Percentiles rank a stretch among this genome's conserved stretches.
phyloP scores from a whole-genome alignment of 2,797 vertebrate species.

The Ctenopoma kingsleyae region DNA sequence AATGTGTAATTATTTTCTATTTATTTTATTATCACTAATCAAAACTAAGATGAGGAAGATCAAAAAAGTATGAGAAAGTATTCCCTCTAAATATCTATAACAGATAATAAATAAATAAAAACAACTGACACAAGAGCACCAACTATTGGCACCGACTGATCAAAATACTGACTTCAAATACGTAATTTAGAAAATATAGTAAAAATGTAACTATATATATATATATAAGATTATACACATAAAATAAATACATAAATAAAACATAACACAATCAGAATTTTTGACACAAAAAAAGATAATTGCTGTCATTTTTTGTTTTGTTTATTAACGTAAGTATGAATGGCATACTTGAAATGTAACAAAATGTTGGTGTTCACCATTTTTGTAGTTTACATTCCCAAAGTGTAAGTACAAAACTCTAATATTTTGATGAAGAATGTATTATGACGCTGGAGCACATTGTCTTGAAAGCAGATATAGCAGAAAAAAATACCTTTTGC shows the following conservation, averaged over 20 bases:
- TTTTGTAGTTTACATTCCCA: constrained; percentile 72
- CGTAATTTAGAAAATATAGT: too few relatives aligned
- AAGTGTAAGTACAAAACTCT: constrained; percentile 64
- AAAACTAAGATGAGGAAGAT: too few relatives aligned
- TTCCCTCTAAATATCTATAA: neutral
- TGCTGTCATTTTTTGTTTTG: constrained; percentile 55
- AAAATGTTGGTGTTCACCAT: constrained; percentile 66
- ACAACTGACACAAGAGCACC: too few relatives aligned
- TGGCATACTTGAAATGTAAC: constrained; percentile 77
- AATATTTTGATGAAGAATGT: constrained; percentile 54
- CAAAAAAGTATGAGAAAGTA: neutral
- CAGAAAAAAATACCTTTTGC: constrained; percentile 36
- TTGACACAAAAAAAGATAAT: constrained; percentile 7
- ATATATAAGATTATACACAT: too few relatives aligned
- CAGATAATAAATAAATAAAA: neutral
- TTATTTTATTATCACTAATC: too few relatives aligned
- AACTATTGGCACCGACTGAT: too few relatives aligned
- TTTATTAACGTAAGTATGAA: constrained; percentile 80
- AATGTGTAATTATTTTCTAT: too few relatives aligned
- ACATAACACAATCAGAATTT: neutral
- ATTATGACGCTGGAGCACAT: constrained; percentile 53
- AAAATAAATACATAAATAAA: neutral
- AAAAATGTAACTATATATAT: too few relatives aligned
- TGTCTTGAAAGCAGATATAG: constrained; percentile 59
- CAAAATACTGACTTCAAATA: too few relatives aligned